A percentile compares a stretch with the other conserved stretches of the same genome.
phyloP scores from a whole-genome alignment of 2,113 vertebrate species.

The Panthera uncia region DNA sequence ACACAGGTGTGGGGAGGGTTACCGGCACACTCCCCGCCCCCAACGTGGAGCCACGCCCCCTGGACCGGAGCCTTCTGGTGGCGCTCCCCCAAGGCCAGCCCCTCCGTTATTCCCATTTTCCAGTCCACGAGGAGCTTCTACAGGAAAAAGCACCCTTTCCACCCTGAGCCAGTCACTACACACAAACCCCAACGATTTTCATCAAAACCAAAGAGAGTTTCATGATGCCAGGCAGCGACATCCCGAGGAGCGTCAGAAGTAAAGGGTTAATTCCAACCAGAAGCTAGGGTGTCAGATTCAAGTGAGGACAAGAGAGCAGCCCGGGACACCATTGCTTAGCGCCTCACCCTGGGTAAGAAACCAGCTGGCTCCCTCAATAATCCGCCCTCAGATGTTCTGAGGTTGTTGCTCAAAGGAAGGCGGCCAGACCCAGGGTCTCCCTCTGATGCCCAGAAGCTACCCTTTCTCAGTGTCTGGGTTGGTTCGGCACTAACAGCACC shows the following conservation, averaged over 20 bases:
- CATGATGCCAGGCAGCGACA: background rate
- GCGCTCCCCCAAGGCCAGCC: background rate
- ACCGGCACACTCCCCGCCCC: rapidly evolving
- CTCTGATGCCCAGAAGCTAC: background rate
- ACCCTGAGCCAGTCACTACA: background rate
- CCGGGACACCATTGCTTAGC: background rate
- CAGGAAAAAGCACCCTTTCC: too few species aligned
- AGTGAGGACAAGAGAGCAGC: conserved; percentile 11
- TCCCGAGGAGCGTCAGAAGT: too few species aligned
- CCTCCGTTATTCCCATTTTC: too few species aligned
- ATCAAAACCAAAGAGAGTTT: background rate
- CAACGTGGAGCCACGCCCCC: rapidly evolving
- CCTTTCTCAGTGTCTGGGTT: background rate
- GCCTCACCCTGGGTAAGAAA: background rate
- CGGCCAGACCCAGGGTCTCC: background rate
- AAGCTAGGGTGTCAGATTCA: conserved; percentile 15
- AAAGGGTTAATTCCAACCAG: background rate
- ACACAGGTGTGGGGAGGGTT: background rate
- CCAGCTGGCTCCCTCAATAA: background rate
- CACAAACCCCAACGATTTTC: background rate
- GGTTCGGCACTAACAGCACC: rapidly evolving
- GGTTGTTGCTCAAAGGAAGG: background rate
- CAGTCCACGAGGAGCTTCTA: background rate
- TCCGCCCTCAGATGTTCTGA: background rate
- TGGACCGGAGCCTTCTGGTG: rapidly evolving